phyloP scores from a whole-genome alignment of 2,113 vertebrate genomes.

The Coryphaenoides rupestris region DNA sequence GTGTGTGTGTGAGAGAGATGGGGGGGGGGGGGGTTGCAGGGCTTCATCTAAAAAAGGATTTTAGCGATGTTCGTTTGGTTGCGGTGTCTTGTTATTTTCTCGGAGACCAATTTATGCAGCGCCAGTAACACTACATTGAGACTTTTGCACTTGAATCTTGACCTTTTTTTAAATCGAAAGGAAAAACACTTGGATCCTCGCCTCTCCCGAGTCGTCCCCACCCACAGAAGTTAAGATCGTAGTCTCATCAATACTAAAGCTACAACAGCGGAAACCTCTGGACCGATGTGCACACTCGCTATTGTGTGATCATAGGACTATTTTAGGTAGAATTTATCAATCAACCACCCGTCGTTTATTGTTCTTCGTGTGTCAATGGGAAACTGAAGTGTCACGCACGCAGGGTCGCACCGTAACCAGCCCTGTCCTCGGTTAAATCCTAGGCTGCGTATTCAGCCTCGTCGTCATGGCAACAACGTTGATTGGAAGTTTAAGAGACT shows the following conservation, averaged over 20 bases:
- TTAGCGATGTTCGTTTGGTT: conserved; percentile 53
- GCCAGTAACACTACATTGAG: conserved; percentile 38
- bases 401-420: conserved; percentile 57
- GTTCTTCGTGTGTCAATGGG: conserved; percentile 43
- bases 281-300: conserved; percentile 25
- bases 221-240: conserved; percentile 45
- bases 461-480: conserved; percentile 59
- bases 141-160: conserved; percentile 62
- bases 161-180: conserved; percentile 31
- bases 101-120: conserved; percentile 46
- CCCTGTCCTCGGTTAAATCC: conserved; percentile 36
- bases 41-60: conserved; percentile 32
- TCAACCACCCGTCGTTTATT: conserved; percentile 6
- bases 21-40: conserved; percentile 29
- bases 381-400: conserved; percentile 56
- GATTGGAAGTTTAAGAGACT: conserved; percentile 44
- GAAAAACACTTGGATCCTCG: conserved; percentile 40
- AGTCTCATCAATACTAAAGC: conserved; percentile 17
- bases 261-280: conserved; percentile 8
- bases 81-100: conserved; percentile 48
- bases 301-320: conserved; percentile 45
- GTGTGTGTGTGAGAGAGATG: not conserved
- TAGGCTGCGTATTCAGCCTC: conserved; percentile 38
- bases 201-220: conserved; percentile 38
- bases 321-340: conserved; percentile 27